Conservation (phyloP, 2,888 invertebrate species). For the Chrysolina oricalcia region DNA sequence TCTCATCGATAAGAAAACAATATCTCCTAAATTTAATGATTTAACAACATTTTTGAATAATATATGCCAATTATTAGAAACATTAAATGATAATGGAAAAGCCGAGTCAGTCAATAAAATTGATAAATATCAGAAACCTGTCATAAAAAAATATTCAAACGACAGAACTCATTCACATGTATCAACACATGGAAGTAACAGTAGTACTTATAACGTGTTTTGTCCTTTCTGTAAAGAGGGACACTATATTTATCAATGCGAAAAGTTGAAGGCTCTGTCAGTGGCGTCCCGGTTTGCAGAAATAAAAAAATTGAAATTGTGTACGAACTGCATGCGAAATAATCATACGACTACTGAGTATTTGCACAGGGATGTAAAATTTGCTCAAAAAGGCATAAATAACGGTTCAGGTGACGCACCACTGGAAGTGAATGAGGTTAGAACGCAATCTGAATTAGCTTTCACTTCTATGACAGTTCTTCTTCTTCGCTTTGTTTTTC, state of each 20-base stretch:
- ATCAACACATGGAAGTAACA: not conserved
- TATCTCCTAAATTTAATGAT: slow-evolving; percentile 1
- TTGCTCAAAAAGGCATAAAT: slow-evolving; percentile 22
- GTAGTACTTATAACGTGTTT: not conserved
- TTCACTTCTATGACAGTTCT: not conserved
- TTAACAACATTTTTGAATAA: not conserved
- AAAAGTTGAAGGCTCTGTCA: slow-evolving; percentile 8
- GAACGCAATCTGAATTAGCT: not conserved
- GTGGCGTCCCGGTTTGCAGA: slow-evolving; percentile 13
- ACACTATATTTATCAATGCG: slow-evolving; percentile 18
- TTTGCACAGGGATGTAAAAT: slow-evolving; percentile 20
- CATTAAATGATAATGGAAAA: slow-evolving; percentile 9
- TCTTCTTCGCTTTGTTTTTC: too few species aligned
- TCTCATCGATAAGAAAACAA: not conserved
- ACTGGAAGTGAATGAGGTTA: not conserved
- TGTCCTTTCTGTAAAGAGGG: slow-evolving; percentile 12
- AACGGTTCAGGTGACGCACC: not conserved
- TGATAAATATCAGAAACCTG: not conserved
- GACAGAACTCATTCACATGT: not conserved
- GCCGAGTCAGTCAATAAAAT: not conserved
- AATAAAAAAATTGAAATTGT: slow-evolving; percentile 32
- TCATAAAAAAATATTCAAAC: not conserved
- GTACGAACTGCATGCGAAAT: slow-evolving; percentile 24
- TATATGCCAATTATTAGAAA: slow-evolving; percentile 22
- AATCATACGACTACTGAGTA: slow-evolving; percentile 11